phyloP scores from a whole-genome alignment of 2,797 vertebrate genomes.

The Typhlichthys subterraneus region DNA sequence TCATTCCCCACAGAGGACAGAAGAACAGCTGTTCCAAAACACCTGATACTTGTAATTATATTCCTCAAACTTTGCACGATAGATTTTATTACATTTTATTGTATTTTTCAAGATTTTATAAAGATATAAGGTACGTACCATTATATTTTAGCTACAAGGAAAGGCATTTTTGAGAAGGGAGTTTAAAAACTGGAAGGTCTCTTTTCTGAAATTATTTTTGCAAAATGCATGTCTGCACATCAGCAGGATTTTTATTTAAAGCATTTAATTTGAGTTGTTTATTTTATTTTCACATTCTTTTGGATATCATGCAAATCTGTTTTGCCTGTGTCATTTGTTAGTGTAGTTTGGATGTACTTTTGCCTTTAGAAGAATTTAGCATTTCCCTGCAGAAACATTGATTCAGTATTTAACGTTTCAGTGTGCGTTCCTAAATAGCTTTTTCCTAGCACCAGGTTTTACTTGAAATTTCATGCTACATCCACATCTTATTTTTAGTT shows the following conservation, averaged over 20 bases:
- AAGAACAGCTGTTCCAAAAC: constrained; percentile 67
- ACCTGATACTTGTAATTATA: constrained; percentile 64
- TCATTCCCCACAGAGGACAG: constrained; percentile 35
- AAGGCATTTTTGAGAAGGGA: constrained; percentile 48
- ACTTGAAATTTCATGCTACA: too few species aligned
- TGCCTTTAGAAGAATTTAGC: constrained; percentile 10
- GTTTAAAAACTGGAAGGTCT: constrained; percentile 62
- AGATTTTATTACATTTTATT: constrained; percentile 67
- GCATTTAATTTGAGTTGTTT: constrained; percentile 47
- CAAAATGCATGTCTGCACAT: constrained; percentile 50
- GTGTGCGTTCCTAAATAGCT: too few species aligned
- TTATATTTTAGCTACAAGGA: constrained; percentile 70
- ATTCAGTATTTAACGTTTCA: constrained; percentile 1
- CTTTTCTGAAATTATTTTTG: constrained; percentile 22
- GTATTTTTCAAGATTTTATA: constrained; percentile 75
- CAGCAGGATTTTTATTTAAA: constrained; percentile 39
- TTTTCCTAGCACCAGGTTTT: too few species aligned
- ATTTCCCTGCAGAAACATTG: constrained; percentile 1
- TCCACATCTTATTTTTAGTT: neutral
- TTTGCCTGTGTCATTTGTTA: constrained; percentile 20
- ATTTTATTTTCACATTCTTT: constrained; percentile 34
- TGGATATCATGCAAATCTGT: constrained; percentile 4
- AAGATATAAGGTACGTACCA: constrained; percentile 73
- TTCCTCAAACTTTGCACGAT: constrained; percentile 87
- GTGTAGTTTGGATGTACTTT: constrained; percentile 28